A percentile compares a stretch with the other conserved stretches of the same genome.
phyloP scores from a whole-genome alignment of 2,888 invertebrate genomes.

The Callimorpha dominula region DNA sequence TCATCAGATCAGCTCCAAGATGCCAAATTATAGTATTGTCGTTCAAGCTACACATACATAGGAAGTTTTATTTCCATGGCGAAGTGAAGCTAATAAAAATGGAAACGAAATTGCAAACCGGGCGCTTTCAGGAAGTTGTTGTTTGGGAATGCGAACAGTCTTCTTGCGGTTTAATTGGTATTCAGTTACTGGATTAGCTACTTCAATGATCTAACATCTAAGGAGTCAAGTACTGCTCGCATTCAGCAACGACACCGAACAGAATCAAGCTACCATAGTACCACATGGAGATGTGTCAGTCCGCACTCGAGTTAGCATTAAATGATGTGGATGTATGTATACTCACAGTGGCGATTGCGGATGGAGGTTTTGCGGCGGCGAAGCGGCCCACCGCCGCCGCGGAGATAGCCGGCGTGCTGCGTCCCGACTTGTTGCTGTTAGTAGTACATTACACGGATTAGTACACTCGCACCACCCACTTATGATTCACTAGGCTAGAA shows the following conservation, averaged over 20 bases:
- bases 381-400: conserved; percentile 64
- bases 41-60: too few relatives aligned
- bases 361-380: conserved; percentile 66
- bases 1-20: too few relatives aligned
- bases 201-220: too few relatives aligned
- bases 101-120: too few relatives aligned
- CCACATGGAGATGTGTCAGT: background rate
- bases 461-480: background rate
- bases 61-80: too few relatives aligned
- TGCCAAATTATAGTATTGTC: too few relatives aligned
- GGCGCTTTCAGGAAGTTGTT: too few relatives aligned
- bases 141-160: too few relatives aligned
- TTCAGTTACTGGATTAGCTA: too few relatives aligned
- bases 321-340: background rate
- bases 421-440: conserved; percentile 51
- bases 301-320: background rate
- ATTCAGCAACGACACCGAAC: background rate
- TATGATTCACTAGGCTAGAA: background rate
- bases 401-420: conserved; percentile 49
- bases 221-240: background rate
- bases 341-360: conserved; percentile 66
- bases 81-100: too few relatives aligned
- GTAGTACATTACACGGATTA: conserved; percentile 7
- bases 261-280: background rate
- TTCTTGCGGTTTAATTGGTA: too few relatives aligned